These are phyloP conservation scores for Eristalis pertinax DNA, from an alignment of 2,888 invertebrate genomes.

Conservation along the genomic window DNA sequence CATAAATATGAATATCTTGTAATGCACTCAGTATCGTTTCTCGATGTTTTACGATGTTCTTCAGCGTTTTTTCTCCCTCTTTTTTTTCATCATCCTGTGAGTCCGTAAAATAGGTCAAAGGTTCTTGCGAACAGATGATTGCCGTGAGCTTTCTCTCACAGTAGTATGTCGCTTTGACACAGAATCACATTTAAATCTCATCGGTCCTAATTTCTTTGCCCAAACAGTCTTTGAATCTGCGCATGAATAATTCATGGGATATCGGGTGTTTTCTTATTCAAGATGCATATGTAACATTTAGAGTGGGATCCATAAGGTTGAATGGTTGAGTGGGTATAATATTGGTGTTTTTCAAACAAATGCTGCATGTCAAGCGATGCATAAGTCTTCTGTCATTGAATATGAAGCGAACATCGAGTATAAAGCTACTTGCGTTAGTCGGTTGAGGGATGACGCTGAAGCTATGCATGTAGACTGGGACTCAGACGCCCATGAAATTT, in stretches of 20 bases:
- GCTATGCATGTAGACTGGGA: background rate
- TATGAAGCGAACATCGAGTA: conserved; percentile 38
- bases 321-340: background rate
- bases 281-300: conserved; percentile 5
- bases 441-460: conserved; percentile 31
- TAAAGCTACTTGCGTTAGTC: conserved; percentile 49
- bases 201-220: conserved; percentile 38
- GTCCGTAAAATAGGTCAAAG: conserved; percentile 37
- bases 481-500: too few species aligned
- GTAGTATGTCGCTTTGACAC: conserved; percentile 19
- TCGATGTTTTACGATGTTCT: background rate
- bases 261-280: conserved; percentile 28
- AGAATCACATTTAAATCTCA: conserved; percentile 42
- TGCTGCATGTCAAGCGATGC: conserved; percentile 43
- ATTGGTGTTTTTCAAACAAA: conserved; percentile 1
- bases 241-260: conserved; percentile 52
- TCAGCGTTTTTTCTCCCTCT: background rate
- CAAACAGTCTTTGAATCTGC: conserved; percentile 20
- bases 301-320: background rate
- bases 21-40: background rate
- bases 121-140: conserved; percentile 18
- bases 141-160: conserved; percentile 13
- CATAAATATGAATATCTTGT: background rate
- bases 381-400: conserved; percentile 43
- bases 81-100: background rate